Conservation (phyloP, 2,888 invertebrate genomes). For the Apocheima hispidaria region DNA sequence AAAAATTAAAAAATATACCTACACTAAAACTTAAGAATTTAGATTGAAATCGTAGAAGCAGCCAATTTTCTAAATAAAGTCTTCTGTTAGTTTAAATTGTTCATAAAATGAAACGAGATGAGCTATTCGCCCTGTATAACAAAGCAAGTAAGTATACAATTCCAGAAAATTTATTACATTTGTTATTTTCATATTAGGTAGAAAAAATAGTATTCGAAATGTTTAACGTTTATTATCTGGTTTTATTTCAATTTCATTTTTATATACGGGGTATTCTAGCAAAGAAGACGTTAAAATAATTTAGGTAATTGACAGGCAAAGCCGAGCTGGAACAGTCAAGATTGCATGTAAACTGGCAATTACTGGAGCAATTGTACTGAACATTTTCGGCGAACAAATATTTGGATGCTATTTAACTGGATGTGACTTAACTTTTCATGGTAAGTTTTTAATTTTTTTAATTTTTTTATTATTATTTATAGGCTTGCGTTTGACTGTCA, state of each 20-base stretch:
- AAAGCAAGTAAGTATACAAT: background rate
- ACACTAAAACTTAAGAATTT: no score
- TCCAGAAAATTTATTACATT: background rate
- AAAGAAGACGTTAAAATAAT: constrained; percentile 21
- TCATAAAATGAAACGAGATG: background rate
- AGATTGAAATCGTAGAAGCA: no score
- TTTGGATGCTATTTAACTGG: constrained; percentile 28
- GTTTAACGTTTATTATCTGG: background rate
- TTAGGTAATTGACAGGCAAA: constrained; percentile 41
- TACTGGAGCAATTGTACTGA: constrained; percentile 49
- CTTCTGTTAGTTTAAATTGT: no score
- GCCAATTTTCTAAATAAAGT: no score
- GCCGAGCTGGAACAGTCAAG: constrained; percentile 40
- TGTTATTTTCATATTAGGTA: background rate
- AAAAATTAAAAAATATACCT: no score
- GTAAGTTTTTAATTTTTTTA: background rate
- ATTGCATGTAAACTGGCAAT: constrained; percentile 63
- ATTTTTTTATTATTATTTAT: background rate
- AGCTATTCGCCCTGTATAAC: background rate
- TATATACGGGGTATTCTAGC: background rate
- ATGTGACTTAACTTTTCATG: constrained; percentile 21
- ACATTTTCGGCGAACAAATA: constrained; percentile 54
- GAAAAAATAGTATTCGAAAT: background rate
- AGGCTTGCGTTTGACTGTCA: no score
- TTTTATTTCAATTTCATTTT: background rate